Conservation (phyloP, 2,888 invertebrate genomes). For the Dioctria rufipes region DNA sequence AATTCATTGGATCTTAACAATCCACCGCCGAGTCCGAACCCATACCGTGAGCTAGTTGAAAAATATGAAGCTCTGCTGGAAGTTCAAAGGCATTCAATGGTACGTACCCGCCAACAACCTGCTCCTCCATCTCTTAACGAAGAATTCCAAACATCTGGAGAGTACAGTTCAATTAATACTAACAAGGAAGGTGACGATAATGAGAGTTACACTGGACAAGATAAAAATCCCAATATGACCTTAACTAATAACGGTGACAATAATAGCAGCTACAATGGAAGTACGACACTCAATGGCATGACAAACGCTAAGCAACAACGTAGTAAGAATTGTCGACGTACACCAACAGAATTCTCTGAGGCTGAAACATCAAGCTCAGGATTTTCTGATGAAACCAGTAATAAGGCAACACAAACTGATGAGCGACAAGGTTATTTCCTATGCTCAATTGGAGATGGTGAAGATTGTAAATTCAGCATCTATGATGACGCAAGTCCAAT, state of each 20-base stretch:
- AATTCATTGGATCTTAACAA: conserved; percentile 67
- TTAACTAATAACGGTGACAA: conserved; percentile 55
- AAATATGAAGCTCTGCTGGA: conserved; percentile 88
- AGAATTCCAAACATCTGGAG: conserved; percentile 83
- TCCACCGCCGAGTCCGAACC: conserved; percentile 73
- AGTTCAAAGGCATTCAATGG: conserved; percentile 79
- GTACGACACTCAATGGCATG: conserved; percentile 70
- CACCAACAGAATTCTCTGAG: conserved; percentile 87
- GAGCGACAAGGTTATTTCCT: conserved; percentile 85
- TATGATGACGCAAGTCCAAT: conserved; percentile 86
- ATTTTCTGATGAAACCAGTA: conserved; percentile 87
- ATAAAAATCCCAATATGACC: conserved; percentile 56
- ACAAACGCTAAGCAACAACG: conserved; percentile 67
- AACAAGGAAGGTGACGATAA: conserved; percentile 73
- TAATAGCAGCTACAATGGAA: conserved; percentile 68
- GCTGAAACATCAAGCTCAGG: conserved; percentile 89
- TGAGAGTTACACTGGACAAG: conserved; percentile 59
- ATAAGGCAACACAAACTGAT: conserved; percentile 88
- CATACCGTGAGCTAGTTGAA: conserved; percentile 85
- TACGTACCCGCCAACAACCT: conserved; percentile 71
- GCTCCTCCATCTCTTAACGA: conserved; percentile 71
- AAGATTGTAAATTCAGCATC: conserved; percentile 88
- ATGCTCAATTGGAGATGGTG: conserved; percentile 88
- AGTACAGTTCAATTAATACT: conserved; percentile 77
- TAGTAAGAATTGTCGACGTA: conserved; percentile 77